These are phyloP conservation scores for Hypomecis atomaria DNA, from an alignment of 2,888 invertebrate species.

Conservation along the genomic window DNA sequence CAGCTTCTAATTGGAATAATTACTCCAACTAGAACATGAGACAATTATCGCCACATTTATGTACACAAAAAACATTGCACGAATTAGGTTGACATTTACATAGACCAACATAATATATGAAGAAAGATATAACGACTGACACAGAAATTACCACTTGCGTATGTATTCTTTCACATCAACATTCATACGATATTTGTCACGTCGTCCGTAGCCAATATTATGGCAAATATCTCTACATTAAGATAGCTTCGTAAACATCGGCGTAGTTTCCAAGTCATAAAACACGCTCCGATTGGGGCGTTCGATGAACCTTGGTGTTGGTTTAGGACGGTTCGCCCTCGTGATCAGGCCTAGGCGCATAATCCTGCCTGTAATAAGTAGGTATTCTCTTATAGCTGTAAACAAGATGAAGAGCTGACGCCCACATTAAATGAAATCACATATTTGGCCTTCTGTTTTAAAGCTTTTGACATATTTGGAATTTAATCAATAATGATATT, in stretches of 20 bases:
- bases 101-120: not conserved
- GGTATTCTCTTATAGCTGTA: slow-evolving; percentile 30
- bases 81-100: not conserved
- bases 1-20: no score
- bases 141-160: slow-evolving; percentile 3
- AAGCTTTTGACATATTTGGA: no score
- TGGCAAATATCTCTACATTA: slow-evolving; percentile 37
- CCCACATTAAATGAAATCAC: no score
- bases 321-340: slow-evolving; percentile 50
- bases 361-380: slow-evolving; percentile 40
- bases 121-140: not conserved
- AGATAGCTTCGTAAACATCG: slow-evolving; percentile 37
- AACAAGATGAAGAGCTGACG: no score
- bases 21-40: not conserved
- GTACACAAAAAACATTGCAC: not conserved
- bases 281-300: slow-evolving; percentile 38
- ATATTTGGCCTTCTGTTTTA: not conserved
- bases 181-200: slow-evolving; percentile 26
- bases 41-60: not conserved
- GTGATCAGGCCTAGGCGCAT: slow-evolving; percentile 44
- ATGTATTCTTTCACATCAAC: slow-evolving; percentile 2
- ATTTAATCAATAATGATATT: no score
- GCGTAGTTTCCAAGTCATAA: slow-evolving; percentile 41
- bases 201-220: slow-evolving; percentile 28
- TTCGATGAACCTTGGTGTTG: slow-evolving; percentile 45